These are phyloP conservation scores for Thereuonema tuberculata DNA, from an alignment of 1,140 invertebrate species.

Conservation along the genomic window DNA sequence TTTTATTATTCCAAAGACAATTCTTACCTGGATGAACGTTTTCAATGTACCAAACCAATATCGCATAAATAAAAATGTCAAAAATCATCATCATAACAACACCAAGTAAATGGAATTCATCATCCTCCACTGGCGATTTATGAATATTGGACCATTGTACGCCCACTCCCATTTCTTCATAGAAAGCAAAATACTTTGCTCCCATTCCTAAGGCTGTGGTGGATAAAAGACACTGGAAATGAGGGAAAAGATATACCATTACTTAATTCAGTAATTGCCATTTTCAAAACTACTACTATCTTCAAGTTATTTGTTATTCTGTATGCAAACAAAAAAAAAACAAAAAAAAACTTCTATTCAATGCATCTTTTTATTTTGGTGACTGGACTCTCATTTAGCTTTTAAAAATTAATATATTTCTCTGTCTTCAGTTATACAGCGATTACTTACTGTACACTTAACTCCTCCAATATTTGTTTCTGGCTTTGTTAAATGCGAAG, in stretches of 20 bases:
- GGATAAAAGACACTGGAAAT: constrained; percentile 22
- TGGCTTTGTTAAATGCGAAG: too few species aligned
- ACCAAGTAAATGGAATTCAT: constrained; percentile 20
- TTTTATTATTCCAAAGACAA: too few species aligned
- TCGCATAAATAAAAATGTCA: constrained; percentile 19
- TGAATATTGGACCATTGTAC: constrained; percentile 26
- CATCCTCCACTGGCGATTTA: constrained; percentile 24
- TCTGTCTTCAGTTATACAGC: too few species aligned
- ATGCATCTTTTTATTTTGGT: too few species aligned
- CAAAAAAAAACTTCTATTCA: too few species aligned
- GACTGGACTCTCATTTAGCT: too few species aligned
- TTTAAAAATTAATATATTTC: too few species aligned
- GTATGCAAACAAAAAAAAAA: too few species aligned
- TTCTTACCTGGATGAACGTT: constrained; percentile 26
- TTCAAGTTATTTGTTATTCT: too few species aligned
- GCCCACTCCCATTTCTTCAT: constrained; percentile 28
- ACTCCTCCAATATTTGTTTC: too few species aligned
- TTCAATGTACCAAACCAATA: constrained; percentile 22
- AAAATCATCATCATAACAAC: constrained; percentile 18
- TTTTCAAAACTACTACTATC: background rate
- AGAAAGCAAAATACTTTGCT: constrained; percentile 34
- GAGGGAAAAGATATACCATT: background rate
- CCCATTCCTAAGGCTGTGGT: constrained; percentile 27
- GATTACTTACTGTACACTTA: too few species aligned
- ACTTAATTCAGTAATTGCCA: background rate